phyloP scores from a whole-genome alignment of 2,113 vertebrate genomes.

The Donacobius atricapilla region DNA sequence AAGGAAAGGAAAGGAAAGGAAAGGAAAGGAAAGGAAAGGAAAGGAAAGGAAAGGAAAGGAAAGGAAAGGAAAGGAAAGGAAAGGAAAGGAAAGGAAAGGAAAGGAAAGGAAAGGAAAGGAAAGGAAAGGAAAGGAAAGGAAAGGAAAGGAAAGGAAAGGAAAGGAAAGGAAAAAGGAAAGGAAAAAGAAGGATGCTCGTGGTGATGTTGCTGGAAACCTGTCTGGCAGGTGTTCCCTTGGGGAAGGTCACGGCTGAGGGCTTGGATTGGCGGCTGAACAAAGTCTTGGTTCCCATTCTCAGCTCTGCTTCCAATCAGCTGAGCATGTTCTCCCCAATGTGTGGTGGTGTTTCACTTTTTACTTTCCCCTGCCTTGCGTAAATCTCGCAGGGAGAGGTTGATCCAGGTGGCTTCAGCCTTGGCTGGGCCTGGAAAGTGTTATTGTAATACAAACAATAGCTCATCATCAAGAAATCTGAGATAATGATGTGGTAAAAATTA shows the following conservation, averaged over 20 bases:
- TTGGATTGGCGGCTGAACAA: neutral
- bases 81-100: neutral
- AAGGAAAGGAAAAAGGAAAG: neutral
- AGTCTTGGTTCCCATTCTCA: neutral
- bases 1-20: too few relatives aligned
- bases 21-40: too few relatives aligned
- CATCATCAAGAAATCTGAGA: neutral
- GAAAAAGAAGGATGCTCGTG: neutral
- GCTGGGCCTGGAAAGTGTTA: neutral
- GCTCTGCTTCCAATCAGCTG: neutral
- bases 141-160: too few relatives aligned
- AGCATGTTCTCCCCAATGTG: rapidly evolving
- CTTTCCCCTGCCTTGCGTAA: neutral
- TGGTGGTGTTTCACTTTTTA: neutral
- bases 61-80: neutral
- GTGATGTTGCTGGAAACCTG: neutral
- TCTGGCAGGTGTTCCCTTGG: neutral
- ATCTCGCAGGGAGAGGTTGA: neutral
- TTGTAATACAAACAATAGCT: neutral
- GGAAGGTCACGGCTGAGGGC: neutral
- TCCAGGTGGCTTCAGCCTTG: neutral
- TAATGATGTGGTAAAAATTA: neutral
- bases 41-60: too few relatives aligned
- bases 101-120: neutral
- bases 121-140: neutral